Evolutionary conservation across 2,797 vertebrate species (phyloP).

Genomic region (Capromys pilorides): DNA sequence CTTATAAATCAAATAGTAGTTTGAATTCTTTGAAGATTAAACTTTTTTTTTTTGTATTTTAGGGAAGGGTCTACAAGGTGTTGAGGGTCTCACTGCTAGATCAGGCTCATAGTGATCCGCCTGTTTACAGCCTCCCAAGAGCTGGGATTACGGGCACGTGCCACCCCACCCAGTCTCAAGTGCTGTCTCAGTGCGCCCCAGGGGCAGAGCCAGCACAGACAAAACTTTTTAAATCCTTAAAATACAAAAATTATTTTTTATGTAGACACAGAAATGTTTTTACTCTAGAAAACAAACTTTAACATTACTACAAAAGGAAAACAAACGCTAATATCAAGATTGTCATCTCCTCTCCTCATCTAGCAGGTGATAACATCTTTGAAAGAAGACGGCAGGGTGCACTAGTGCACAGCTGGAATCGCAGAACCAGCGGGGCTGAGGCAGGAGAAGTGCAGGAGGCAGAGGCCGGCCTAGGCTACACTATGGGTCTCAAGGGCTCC

Average conservation of each 20-base stretch:
- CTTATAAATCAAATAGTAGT: conserved; percentile 54
- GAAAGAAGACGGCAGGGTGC: neutral
- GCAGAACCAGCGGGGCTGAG: neutral
- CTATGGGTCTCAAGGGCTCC: too few relatives aligned
- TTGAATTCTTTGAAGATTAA: conserved; percentile 21
- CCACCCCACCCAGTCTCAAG: too few relatives aligned
- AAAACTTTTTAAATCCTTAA: conserved; percentile 34
- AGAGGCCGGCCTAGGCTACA: neutral
- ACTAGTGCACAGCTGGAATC: neutral
- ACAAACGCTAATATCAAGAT: neutral
- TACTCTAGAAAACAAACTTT: neutral
- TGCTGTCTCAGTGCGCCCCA: too few relatives aligned
- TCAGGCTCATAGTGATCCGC: too few relatives aligned
- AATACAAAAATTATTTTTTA: conserved; percentile 22
- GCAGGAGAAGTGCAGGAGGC: neutral
- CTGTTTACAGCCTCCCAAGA: too few relatives aligned
- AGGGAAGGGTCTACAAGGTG: too few relatives aligned
- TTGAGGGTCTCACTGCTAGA: too few relatives aligned
- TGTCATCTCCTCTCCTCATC: neutral
- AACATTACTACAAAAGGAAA: too few relatives aligned
- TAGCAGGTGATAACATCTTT: neutral
- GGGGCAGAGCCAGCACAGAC: too few relatives aligned
- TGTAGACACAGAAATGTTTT: conserved; percentile 33
- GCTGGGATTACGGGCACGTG: too few relatives aligned
- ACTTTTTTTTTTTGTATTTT: neutral